Evolutionary conservation across 64 coral and sea anemone genomes (phyloP).

Genomic region (Stichodactyla helianthus): DNA sequence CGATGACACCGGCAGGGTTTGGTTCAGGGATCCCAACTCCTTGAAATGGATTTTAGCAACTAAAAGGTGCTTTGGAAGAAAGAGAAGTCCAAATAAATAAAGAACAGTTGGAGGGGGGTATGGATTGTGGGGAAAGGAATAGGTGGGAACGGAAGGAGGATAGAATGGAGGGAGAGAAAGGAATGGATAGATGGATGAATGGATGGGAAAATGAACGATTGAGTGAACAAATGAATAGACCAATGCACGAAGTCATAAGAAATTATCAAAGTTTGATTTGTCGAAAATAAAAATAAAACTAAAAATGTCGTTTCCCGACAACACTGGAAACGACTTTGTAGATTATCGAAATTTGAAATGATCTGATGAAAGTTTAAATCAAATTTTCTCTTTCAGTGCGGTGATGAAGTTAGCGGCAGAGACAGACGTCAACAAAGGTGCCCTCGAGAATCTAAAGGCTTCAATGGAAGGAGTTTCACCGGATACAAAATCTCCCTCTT

Average conservation of each 20-base stretch:
- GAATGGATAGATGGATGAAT: not conserved
- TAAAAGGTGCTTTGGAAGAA: slow-evolving; percentile 6
- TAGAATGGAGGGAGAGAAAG: not conserved
- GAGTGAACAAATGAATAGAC: too few species aligned
- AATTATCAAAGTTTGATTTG: too few species aligned
- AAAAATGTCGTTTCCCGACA: too few species aligned
- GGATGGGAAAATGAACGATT: not conserved
- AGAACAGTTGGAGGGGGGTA: not conserved
- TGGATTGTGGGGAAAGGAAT: too few species aligned
- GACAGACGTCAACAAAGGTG: slow-evolving; percentile 25
- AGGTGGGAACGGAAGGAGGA: too few species aligned
- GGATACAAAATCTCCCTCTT: not conserved
- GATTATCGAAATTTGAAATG: too few species aligned
- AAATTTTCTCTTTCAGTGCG: slow-evolving; percentile 13
- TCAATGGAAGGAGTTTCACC: not conserved
- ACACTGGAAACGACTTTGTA: too few species aligned
- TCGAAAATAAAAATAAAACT: too few species aligned
- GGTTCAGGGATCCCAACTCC: slow-evolving; percentile 32
- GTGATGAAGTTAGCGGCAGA: slow-evolving; percentile 33
- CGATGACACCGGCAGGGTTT: slow-evolving; percentile 53
- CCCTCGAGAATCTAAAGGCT: slow-evolving; percentile 42
- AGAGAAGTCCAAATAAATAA: too few species aligned
- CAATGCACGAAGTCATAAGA: too few species aligned
- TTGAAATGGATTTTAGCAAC: slow-evolving; percentile 54
- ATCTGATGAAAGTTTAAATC: not conserved